phyloP scores from a whole-genome alignment of 2,113 vertebrate genomes.

The Heptranchias perlo region DNA sequence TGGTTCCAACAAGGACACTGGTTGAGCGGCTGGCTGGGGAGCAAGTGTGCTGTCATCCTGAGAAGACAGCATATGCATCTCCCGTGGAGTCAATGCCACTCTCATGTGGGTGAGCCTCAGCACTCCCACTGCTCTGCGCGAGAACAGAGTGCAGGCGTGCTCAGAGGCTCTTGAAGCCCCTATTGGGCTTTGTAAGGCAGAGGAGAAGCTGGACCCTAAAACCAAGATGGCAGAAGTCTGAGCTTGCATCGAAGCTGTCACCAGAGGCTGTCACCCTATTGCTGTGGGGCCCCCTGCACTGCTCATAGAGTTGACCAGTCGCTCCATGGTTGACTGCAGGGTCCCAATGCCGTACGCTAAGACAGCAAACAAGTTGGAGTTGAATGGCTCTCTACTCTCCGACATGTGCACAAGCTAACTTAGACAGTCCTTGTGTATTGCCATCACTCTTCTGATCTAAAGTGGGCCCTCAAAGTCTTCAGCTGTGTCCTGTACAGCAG shows the following conservation, averaged over 20 bases:
- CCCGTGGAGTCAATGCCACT: too few relatives aligned
- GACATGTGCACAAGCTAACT: not conserved
- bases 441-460: not conserved
- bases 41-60: too few relatives aligned
- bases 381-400: not conserved
- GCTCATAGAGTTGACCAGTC: not conserved
- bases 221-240: not conserved
- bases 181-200: too few relatives aligned
- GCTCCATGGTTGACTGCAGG: not conserved
- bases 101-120: too few relatives aligned
- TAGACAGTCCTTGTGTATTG: not conserved
- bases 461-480: not conserved
- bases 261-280: not conserved
- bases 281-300: not conserved
- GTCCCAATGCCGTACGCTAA: not conserved
- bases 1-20: too few relatives aligned
- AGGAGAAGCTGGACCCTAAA: not conserved
- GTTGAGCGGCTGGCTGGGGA: too few relatives aligned
- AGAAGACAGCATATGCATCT: too few relatives aligned
- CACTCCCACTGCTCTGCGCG: too few relatives aligned
- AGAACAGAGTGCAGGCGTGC: too few relatives aligned
- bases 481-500: not conserved
- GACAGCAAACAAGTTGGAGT: not conserved
- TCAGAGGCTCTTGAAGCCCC: too few relatives aligned
- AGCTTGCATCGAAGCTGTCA: not conserved